Conservation (phyloP, 2,797 vertebrate genomes). For the Australoheros facetus region DNA sequence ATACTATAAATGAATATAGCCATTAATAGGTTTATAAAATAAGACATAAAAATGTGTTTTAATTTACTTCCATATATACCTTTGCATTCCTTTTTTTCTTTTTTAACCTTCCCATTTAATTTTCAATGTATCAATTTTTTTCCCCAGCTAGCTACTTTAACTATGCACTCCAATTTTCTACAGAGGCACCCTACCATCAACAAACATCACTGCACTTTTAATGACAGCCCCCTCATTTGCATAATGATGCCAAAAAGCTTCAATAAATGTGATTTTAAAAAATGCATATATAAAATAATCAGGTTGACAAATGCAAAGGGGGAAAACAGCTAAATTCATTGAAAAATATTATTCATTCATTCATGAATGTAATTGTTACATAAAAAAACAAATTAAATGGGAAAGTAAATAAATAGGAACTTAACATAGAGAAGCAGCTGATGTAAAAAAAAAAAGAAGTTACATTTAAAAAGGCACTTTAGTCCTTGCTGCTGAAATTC, state of each 20-base stretch:
- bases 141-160: neutral
- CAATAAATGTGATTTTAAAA: neutral
- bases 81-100: neutral
- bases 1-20: neutral
- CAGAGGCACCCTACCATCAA: too few relatives aligned
- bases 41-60: neutral
- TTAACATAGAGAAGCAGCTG: neutral
- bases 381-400: neutral
- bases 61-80: neutral
- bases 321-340: neutral
- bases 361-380: neutral
- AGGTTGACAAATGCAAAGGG: neutral
- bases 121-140: neutral
- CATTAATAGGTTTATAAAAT: neutral
- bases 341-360: neutral
- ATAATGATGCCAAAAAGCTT: neutral
- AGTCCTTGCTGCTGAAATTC: slow-evolving; percentile 51
- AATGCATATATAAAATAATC: neutral
- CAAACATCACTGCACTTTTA: neutral
- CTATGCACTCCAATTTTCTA: too few relatives aligned
- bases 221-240: neutral
- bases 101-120: neutral
- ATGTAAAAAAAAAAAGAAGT: neutral
- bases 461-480: slow-evolving; percentile 65
- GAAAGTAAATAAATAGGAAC: neutral